Conservation (phyloP, 2,888 invertebrate genomes). For the Pseudoips prasinana region DNA sequence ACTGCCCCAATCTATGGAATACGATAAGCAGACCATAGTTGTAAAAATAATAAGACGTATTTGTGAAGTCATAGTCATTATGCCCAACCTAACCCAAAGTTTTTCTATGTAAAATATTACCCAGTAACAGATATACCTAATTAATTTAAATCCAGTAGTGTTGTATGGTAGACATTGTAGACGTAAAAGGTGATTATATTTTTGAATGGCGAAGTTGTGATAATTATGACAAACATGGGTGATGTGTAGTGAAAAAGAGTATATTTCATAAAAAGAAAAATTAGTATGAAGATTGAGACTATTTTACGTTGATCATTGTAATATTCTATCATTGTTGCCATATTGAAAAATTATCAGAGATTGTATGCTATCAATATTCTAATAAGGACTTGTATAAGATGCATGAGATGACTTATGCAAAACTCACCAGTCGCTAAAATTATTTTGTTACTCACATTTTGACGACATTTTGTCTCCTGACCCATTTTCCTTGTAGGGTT, state of each 20-base stretch:
- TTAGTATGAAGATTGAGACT: conserved; percentile 14
- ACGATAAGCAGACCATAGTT: no score
- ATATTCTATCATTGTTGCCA: conserved; percentile 35
- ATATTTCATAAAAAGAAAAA: conserved; percentile 24
- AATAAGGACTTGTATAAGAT: no score
- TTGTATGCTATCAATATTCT: conserved; percentile 2
- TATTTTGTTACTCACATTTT: no score
- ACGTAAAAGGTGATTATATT: conserved; percentile 25
- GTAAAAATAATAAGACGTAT: no score
- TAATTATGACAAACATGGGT: conserved; percentile 38
- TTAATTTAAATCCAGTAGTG: conserved; percentile 30
- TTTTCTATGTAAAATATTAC: no score
- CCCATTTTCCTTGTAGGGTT: no score
- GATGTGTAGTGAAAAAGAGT: conserved; percentile 36
- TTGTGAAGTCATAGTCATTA: no score
- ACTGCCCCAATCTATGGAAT: no score
- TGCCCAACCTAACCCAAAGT: no score
- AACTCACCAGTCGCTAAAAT: no score
- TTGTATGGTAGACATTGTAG: conserved; percentile 34
- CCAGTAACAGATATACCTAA: conserved; percentile 4
- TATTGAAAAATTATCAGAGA: conserved; percentile 30
- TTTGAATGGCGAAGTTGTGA: conserved; percentile 45
- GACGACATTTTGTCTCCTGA: no score
- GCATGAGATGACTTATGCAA: no score
- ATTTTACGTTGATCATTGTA: conserved; percentile 31